phyloP scores from a whole-genome alignment of 2,888 invertebrate genomes.

The Malacosoma neustria region DNA sequence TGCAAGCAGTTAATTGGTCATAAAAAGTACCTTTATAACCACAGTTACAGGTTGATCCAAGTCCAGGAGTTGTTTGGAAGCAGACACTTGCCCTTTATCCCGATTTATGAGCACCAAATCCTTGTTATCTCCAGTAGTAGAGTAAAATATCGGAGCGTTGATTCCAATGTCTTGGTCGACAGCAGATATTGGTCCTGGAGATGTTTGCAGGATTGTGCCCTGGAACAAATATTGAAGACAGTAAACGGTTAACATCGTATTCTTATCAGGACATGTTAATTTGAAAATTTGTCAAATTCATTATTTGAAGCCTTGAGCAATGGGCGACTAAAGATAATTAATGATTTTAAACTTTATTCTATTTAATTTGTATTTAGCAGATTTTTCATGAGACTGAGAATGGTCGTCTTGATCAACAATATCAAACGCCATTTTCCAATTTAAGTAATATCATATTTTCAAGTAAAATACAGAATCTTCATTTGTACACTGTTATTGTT shows the following conservation, averaged over 20 bases:
- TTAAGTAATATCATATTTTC: too few species aligned
- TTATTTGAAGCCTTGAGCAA: too few species aligned
- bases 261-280: background rate
- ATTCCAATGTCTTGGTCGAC: constrained; percentile 88
- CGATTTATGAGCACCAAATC: constrained; percentile 78
- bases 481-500: too few species aligned
- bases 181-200: constrained; percentile 84
- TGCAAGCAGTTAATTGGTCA: too few species aligned
- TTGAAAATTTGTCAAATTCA: background rate
- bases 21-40: constrained; percentile 84
- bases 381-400: too few species aligned
- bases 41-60: constrained; percentile 83
- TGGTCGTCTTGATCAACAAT: too few species aligned
- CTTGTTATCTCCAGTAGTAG: constrained; percentile 77
- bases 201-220: constrained; percentile 78
- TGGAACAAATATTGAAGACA: constrained; percentile 24
- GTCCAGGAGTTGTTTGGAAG: constrained; percentile 70
- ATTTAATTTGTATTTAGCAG: too few species aligned
- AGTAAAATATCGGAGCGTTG: constrained; percentile 82
- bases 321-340: too few species aligned
- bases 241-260: background rate
- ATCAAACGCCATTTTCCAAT: too few species aligned
- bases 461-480: too few species aligned
- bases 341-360: too few species aligned
- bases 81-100: constrained; percentile 77